Base-by-base conservation (phyloP, 1,140 invertebrate species). In the Teleogryllus occipitalis region DNA sequence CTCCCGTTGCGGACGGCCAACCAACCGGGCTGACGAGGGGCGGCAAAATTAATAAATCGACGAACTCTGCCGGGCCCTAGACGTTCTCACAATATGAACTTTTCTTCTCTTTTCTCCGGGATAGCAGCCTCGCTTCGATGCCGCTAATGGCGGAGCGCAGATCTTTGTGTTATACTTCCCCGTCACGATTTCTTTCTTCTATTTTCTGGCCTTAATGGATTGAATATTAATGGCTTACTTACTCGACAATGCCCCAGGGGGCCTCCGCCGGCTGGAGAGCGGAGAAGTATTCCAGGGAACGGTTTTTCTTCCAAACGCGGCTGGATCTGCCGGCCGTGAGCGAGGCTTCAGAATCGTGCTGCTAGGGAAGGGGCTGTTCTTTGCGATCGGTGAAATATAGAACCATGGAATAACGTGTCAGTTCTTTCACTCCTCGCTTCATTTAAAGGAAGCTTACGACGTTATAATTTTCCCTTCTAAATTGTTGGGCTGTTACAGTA, bases 121-220 rank as follows among this genome's bases (percentile, higher is more conserved):
- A 39, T 39, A 39, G 27, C 27, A 39, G 27, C 27, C 27, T 39
- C 27, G 27, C 27, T 39, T 39, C 27, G 27, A 39, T 39, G 27
- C 27, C 27, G 27, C 27, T 39, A 39, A 39, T 39, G 27, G 27
- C 54, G 54, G 18, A 10, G 10, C 54, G 54, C 54, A 65, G 54
- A 65, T 65, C 54, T 65, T 65, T 65, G 54, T 65, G 54, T 65
- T 65, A 65, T 65, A 65, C 54, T 65, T 65, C 54, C 54, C 54
- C 54, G 54, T 65, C 54, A 65, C 54, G 54, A 65, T 65, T 65
- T 65, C 54, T 65, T 65, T 65, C 54, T 65, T 65, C 54, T 65
- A 65, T 65, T 65, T 65, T 65, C 18, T 18, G 2, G 54, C 54
- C 54, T 65, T 65, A 65, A 65, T 65, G 54, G 54, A 65, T 65